phyloP scores from a whole-genome alignment of 2,113 vertebrate species.

The Heliornis fulica region DNA sequence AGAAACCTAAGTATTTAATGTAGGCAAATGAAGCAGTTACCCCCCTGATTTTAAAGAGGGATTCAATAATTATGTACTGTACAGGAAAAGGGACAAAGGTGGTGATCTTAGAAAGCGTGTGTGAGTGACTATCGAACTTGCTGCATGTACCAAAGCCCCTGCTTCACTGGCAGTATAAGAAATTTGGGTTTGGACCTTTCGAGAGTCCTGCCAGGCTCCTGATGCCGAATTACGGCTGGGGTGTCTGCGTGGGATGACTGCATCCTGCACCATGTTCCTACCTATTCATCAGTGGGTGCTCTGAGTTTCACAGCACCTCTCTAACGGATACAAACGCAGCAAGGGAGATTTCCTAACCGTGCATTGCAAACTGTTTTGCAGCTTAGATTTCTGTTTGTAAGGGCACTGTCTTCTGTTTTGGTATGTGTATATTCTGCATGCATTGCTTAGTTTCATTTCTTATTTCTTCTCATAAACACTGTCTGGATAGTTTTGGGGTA shows the following conservation, averaged over 20 bases:
- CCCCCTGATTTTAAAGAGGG: not conserved
- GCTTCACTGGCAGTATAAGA: not conserved
- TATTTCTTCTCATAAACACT: not conserved
- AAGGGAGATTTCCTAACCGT: not conserved
- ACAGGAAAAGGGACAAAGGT: not conserved
- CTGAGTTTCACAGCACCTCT: not conserved
- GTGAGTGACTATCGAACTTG: rapidly evolving
- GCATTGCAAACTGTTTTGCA: not conserved
- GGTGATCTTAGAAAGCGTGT: not conserved
- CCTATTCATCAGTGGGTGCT: not conserved
- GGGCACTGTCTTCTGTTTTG: not conserved
- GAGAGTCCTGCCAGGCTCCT: not conserved
- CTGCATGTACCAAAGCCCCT: rapidly evolving
- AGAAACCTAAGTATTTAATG: not conserved
- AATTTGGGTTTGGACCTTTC: not conserved
- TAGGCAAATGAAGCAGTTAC: not conserved
- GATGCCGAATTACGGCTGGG: not conserved
- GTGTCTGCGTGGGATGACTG: not conserved
- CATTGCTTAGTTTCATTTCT: not conserved
- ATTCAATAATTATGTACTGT: not conserved
- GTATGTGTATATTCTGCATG: not conserved
- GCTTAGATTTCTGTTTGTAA: not conserved
- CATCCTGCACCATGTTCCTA: not conserved
- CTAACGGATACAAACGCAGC: not conserved
- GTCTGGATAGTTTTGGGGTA: not conserved